Percentiles rank a stretch among this genome's conserved stretches.
These are phyloP conservation scores for Drepana falcataria DNA, from an alignment of 2,888 invertebrate species.

Conservation along the genomic window DNA sequence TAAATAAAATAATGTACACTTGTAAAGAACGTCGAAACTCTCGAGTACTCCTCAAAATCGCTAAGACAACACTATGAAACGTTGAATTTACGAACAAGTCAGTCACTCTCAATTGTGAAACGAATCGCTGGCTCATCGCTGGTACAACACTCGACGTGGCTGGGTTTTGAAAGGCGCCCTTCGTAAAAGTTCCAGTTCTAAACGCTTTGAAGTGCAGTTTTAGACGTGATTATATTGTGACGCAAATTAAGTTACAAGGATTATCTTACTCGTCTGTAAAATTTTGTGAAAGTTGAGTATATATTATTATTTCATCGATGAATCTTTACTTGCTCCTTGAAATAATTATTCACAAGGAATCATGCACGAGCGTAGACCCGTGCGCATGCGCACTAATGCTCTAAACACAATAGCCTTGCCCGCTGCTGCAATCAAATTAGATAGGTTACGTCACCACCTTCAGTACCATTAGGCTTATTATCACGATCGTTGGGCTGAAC, in stretches of 20 bases:
- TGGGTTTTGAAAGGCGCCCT: conserved; percentile 37
- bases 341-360: not conserved
- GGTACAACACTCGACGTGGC: conserved; percentile 30
- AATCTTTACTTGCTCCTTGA: not conserved
- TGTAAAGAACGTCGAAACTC: not conserved
- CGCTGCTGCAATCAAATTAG: conserved; percentile 69
- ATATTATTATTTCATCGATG: not conserved
- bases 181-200: conserved; percentile 38
- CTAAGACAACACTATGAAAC: conserved; percentile 15
- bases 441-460: conserved; percentile 56
- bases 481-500: conserved; percentile 38
- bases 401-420: conserved; percentile 58
- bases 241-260: conserved; percentile 20
- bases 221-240: conserved; percentile 27
- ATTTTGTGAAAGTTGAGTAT: conserved; percentile 3
- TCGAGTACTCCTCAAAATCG: conserved; percentile 2
- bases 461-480: conserved; percentile 58
- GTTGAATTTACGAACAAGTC: conserved; percentile 21
- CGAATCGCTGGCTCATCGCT: conserved; percentile 33
- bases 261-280: conserved; percentile 6
- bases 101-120: conserved; percentile 26
- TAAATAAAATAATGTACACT: not conserved
- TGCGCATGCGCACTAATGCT: conserved; percentile 26
- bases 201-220: conserved; percentile 35
- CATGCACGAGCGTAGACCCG: conserved; percentile 1